Percentiles rank a stretch among this genome's conserved stretches.
Evolutionary conservation across 2,888 invertebrate genomes (phyloP).

Genomic region (Pocota personata): DNA sequence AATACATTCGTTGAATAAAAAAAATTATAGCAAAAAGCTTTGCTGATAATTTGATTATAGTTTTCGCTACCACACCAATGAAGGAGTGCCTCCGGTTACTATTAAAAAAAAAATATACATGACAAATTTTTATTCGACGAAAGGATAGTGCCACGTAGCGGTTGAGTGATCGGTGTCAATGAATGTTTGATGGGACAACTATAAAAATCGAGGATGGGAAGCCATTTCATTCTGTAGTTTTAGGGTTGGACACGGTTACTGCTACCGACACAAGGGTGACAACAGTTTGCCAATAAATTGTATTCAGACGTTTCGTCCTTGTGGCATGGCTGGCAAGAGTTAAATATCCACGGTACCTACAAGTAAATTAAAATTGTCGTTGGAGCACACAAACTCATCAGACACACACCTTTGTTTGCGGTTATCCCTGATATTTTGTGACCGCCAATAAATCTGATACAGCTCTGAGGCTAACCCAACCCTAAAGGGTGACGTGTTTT

Average conservation of each 20-base stretch:
- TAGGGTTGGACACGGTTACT: conserved; percentile 32
- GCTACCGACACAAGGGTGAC: conserved; percentile 26
- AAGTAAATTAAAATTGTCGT: conserved; percentile 60
- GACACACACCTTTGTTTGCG: conserved; percentile 66
- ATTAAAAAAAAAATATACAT: conserved; percentile 5
- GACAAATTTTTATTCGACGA: conserved; percentile 17
- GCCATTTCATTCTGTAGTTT: conserved; percentile 9
- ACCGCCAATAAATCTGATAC: conserved; percentile 53
- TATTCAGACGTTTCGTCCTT: conserved; percentile 22
- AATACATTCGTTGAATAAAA: neutral
- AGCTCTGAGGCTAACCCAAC: conserved; percentile 17
- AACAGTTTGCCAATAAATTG: conserved; percentile 68
- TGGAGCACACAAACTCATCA: conserved; percentile 34
- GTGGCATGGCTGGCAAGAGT: neutral
- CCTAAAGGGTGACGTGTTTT: conserved; percentile 35
- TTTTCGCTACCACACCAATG: conserved; percentile 54
- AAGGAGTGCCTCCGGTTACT: conserved; percentile 40
- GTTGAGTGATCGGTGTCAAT: conserved; percentile 68
- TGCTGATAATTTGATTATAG: conserved; percentile 68
- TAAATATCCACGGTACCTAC: conserved; percentile 9
- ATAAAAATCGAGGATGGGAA: conserved; percentile 40
- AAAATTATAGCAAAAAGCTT: conserved; percentile 33
- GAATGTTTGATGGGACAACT: conserved; percentile 59
- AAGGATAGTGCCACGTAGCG: conserved; percentile 16
- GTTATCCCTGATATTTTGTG: conserved; percentile 45